Evolutionary conservation across 2,113 vertebrate genomes (phyloP).

Genomic region (Bambusicola thoracicus): DNA sequence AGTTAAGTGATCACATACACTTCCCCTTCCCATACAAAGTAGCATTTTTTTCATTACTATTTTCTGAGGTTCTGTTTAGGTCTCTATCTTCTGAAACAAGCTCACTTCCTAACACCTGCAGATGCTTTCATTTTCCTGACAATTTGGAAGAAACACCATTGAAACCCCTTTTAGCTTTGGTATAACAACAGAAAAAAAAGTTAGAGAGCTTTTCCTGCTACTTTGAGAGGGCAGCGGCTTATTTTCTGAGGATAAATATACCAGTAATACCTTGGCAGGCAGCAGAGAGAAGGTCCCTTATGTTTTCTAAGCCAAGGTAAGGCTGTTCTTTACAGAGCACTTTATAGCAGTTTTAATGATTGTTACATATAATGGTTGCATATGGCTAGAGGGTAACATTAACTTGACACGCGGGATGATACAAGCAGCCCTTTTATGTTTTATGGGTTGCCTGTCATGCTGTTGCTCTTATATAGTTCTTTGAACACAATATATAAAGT

Average conservation of each 20-base stretch:
- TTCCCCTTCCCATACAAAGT: not conserved
- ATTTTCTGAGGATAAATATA: not conserved
- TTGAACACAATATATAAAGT: slow-evolving; percentile 56
- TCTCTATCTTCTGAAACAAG: not conserved
- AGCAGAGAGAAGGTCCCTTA: not conserved
- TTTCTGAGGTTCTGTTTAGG: not conserved
- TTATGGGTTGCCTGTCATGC: slow-evolving; percentile 61
- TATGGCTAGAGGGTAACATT: slow-evolving; percentile 53
- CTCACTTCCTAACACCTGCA: not conserved
- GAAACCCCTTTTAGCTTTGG: not conserved
- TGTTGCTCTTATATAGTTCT: slow-evolving; percentile 49
- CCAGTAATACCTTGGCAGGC: not conserved
- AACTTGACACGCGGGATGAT: slow-evolving; percentile 29
- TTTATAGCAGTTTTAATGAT: slow-evolving; percentile 42
- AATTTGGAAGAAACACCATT: not conserved
- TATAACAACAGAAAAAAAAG: not conserved
- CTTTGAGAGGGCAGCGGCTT: not conserved
- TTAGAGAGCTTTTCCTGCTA: not conserved
- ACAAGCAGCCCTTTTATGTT: slow-evolving; percentile 60
- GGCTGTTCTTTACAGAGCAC: not conserved
- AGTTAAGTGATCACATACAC: not conserved
- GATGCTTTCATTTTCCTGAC: slow-evolving; percentile 11
- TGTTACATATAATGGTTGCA: slow-evolving; percentile 42
- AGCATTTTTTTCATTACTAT: not conserved
- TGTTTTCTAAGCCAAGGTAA: not conserved